Base-by-base conservation (phyloP, 1,140 invertebrate species). In the Triops longicaudatus region DNA sequence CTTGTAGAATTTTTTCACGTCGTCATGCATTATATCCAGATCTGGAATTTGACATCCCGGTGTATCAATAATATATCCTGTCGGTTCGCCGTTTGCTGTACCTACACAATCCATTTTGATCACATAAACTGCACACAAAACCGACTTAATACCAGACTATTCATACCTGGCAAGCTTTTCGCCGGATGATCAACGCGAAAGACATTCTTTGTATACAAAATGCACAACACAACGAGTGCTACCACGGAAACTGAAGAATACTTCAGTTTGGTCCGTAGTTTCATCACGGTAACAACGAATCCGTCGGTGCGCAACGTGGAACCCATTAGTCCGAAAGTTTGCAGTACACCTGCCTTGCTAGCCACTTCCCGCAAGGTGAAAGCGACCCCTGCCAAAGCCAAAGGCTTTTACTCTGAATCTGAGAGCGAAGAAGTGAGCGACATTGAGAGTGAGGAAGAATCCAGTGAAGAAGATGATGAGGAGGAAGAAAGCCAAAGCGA, bases 281-380 rank as follows among this genome's bases (percentile, higher is more conserved):
- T 37, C 31, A 7, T 7, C 31, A 37, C 7, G 31, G 31, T 7
- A 2, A 37, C 31, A 37, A 7, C 31, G 7, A 37, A n/a, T n/a
- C n/a, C n/a, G n/a, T 85, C 87, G 7, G 90, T 96, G 0, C 86
- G 96, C 74, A 92, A 94, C 82, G 91, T 95, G 42, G 89, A 90
- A 77, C 86, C 87, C 71, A 86, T 86, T 2, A 41, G 81, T 4
- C 80, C 80, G 72, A 63, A 63, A 63, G 50, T 63, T 63, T 14
- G 50, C 17, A 63, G 50, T 14, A 63, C 50, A 0, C 50, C 50
- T 22, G 17, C 50, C 10, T 9, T 63, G 17, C 50, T 22, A 0
- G 14, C 50, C 22, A 22, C 50, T 63, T 63, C 50, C 17, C 50
- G 50, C 17, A 63, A 22, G 22, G 50, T 1, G 10, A 63, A 63